Evolutionary conservation across 2,113 vertebrate species (phyloP), one percentile per base, ranked within the genome.

Genomic region (Acinonyx jubatus): DNA sequence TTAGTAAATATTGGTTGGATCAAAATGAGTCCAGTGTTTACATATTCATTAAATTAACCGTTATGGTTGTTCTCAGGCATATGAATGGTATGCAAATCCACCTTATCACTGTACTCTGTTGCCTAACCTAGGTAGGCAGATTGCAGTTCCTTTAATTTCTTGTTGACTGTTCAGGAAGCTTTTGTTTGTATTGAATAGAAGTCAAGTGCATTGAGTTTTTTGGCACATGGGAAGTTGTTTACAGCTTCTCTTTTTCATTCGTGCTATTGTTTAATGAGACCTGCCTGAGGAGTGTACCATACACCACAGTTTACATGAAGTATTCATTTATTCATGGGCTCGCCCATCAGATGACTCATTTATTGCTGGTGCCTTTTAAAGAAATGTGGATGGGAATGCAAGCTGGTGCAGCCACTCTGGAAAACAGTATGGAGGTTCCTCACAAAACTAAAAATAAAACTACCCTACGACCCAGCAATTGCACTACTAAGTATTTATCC

Each of bases 111-210:
- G 1, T 9, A 18, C 52, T 48, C 85, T 88, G 3, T 78, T 95
- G 65, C 80, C 61, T 91, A 82, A 71, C 48, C 68, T 88, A 31
- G 15, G 31, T 73, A 68, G 45, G 18, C 68, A 79, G 71, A 76
- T 79, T 29, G 25, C 21, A 88, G 18, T 38, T 68, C 27, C 13
- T 89, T 79, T 79, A 78, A 69, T 79, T 97, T 80, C 94, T 92
- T 91, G 55, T 85, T 94, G 63, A 96, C 71, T 89, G 14, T 87
- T 92, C 65, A 83, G 96, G 63, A 97, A 85, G 84, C 85, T 94
- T 96, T 95, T 96, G 89, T 97, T 97, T 96, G 81, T 93, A 13
- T 91, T 98, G 94, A 97, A 65, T 61, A 33, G 33, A 93, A 82
- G 84, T 95, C 95, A 95, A 74, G 78, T 68, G 18, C 92, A 25